Evolutionary conservation across 2,888 invertebrate species (phyloP).

Genomic region (Rhaphigaster nebulosa): DNA sequence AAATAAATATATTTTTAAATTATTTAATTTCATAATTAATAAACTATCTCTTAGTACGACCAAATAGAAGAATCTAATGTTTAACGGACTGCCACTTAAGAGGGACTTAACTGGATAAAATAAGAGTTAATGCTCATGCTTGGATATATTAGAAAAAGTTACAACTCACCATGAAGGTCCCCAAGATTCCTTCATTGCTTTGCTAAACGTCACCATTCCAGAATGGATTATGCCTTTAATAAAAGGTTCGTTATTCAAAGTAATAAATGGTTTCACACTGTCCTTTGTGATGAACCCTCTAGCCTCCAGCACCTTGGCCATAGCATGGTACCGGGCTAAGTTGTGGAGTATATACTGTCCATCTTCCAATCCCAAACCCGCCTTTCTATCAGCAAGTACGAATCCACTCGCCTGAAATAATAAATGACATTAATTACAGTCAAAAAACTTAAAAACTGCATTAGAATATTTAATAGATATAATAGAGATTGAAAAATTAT

Average conservation of each 20-base stretch:
- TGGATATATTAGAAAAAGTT: neutral
- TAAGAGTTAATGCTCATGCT: too few species aligned
- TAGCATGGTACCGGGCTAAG: conserved; percentile 6
- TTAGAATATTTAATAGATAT: too few species aligned
- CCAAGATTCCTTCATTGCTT: conserved; percentile 28
- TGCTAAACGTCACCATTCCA: neutral
- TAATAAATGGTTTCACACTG: neutral
- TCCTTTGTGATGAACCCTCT: neutral
- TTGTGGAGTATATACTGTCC: neutral
- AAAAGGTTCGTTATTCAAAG: neutral
- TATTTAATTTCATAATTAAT: too few species aligned
- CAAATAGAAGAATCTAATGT: too few species aligned
- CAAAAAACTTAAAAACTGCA: neutral
- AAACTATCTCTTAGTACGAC: too few species aligned
- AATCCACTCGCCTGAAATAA: conserved; percentile 15
- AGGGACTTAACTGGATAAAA: too few species aligned
- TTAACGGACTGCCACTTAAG: too few species aligned
- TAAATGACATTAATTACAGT: neutral
- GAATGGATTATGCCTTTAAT: neutral
- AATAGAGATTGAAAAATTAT: too few species aligned
- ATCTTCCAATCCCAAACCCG: conserved; percentile 5
- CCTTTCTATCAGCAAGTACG: conserved; percentile 12
- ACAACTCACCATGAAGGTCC: neutral
- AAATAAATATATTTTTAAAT: too few species aligned
- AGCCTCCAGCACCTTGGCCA: neutral